These are phyloP conservation scores for Diachasma alloeum DNA, from an alignment of 1,140 invertebrate species.

Conservation along the genomic window DNA sequence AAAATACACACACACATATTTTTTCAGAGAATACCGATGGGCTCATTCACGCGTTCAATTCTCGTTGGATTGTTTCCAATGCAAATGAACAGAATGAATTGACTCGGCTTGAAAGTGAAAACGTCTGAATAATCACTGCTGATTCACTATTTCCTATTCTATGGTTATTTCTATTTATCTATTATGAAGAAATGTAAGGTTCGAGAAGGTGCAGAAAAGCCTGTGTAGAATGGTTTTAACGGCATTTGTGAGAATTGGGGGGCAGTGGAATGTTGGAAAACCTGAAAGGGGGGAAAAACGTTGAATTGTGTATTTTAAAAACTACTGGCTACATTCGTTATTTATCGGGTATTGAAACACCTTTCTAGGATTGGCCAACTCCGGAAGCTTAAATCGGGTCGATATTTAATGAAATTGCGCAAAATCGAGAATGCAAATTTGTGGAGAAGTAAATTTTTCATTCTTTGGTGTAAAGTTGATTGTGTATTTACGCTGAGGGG, in stretches of 20 bases:
- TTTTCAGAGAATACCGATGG: background rate
- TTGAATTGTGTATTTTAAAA: background rate
- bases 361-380: background rate
- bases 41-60: background rate
- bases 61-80: background rate
- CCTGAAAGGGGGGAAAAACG: background rate
- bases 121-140: background rate
- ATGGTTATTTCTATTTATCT: background rate
- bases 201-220: background rate
- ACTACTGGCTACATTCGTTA: background rate
- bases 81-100: background rate
- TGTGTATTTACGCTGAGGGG: too few relatives aligned
- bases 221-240: background rate
- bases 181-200: background rate
- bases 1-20: background rate
- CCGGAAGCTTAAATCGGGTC: background rate
- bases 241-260: background rate
- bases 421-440: background rate
- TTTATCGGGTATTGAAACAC: background rate
- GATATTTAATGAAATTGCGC: background rate
- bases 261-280: background rate
- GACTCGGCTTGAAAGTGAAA: background rate
- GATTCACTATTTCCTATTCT: background rate
- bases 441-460: background rate
- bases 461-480: background rate